Conservation (phyloP, 2,888 invertebrate species). For the Xylota segnis region DNA sequence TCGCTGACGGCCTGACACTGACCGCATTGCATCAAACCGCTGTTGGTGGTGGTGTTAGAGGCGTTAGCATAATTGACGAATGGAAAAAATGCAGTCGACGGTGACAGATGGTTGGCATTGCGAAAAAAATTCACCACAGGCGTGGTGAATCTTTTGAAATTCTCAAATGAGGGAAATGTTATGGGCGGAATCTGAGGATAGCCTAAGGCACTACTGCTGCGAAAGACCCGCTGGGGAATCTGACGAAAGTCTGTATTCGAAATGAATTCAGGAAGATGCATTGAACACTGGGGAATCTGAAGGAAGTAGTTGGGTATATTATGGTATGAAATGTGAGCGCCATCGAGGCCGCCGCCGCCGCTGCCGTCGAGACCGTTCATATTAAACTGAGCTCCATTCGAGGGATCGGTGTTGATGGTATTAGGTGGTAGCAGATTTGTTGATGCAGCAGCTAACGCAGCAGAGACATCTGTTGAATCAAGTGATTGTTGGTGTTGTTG, state of each 20-base stretch:
- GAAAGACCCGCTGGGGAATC: slow-evolving; percentile 80
- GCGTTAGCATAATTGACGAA: slow-evolving; percentile 43
- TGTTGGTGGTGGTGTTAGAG: slow-evolving; percentile 42
- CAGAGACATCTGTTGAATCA: slow-evolving; percentile 80
- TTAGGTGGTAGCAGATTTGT: slow-evolving; percentile 59
- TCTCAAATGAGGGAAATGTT: slow-evolving; percentile 81
- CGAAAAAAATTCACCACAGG: slow-evolving; percentile 84
- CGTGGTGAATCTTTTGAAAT: slow-evolving; percentile 82
- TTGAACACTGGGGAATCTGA: slow-evolving; percentile 78
- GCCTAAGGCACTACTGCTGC: slow-evolving; percentile 79
- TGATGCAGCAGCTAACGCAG: slow-evolving; percentile 82
- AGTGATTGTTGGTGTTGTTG: slow-evolving; percentile 65
- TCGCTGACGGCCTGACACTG: slow-evolving; percentile 49
- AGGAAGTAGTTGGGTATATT: slow-evolving; percentile 78
- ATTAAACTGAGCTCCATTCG: slow-evolving; percentile 81
- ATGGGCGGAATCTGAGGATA: slow-evolving; percentile 68
- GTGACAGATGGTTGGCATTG: slow-evolving; percentile 74
- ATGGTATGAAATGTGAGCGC: slow-evolving; percentile 74
- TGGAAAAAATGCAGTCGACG: slow-evolving; percentile 72
- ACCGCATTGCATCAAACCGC: slow-evolving; percentile 37
- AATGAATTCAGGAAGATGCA: slow-evolving; percentile 81
- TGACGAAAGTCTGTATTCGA: slow-evolving; percentile 82
- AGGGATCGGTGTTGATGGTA: slow-evolving; percentile 79
- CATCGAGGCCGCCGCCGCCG: slow-evolving; percentile 51
- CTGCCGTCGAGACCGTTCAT: slow-evolving; percentile 77